Evolutionary conservation across 1,140 invertebrate species (phyloP).

Genomic region (Drosophila ficusphila): DNA sequence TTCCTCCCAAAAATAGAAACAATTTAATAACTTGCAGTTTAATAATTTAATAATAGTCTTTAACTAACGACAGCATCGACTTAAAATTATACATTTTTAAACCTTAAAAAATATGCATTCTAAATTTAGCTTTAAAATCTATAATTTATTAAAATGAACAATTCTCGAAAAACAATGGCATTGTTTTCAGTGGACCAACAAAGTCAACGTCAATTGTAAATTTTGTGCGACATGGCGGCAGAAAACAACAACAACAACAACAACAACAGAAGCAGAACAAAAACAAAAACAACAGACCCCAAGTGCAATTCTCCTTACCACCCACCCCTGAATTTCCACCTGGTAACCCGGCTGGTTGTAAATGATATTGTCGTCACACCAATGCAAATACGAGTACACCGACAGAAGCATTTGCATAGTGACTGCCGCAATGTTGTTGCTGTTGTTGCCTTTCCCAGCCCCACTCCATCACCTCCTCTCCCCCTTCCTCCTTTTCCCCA

Average conservation of each 20-base stretch:
- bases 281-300: slow-evolving; percentile 41
- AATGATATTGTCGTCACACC: slow-evolving; percentile 77
- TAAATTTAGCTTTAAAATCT: too few species aligned
- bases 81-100: too few species aligned
- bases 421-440: slow-evolving; percentile 40
- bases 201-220: slow-evolving; percentile 69
- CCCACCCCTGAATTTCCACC: slow-evolving; percentile 29
- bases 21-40: too few species aligned
- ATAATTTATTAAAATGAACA: too few species aligned
- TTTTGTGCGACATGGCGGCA: slow-evolving; percentile 71
- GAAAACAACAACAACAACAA: slow-evolving; percentile 54
- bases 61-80: too few species aligned
- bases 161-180: too few species aligned
- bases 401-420: slow-evolving; percentile 57
- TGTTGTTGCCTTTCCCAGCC: neutral
- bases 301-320: slow-evolving; percentile 21
- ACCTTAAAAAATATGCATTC: too few species aligned
- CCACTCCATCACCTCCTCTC: neutral
- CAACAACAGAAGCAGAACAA: too few species aligned
- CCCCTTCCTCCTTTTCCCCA: neutral
- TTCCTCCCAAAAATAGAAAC: too few species aligned
- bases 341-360: slow-evolving; percentile 62
- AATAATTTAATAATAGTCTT: neutral
- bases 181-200: slow-evolving; percentile 1
- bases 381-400: slow-evolving; percentile 38